phyloP scores from a whole-genome alignment of 2,797 vertebrate species.

The Fundulus diaphanus region DNA sequence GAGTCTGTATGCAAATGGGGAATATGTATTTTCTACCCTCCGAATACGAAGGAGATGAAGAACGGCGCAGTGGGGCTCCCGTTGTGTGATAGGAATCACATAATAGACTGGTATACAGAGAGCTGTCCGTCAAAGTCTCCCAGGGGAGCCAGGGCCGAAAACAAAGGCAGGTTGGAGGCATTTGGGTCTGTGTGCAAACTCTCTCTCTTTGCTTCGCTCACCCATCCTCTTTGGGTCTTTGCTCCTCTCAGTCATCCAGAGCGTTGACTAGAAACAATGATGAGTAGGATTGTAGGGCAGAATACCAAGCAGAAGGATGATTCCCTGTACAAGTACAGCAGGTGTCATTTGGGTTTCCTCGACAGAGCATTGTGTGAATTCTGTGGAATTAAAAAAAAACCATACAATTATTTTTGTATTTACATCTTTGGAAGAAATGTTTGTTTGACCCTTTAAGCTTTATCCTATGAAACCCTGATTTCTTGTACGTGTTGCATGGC shows the following conservation, averaged over 20 bases:
- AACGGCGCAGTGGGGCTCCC: conserved; percentile 61
- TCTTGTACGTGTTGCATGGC: background rate
- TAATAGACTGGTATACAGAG: conserved; percentile 77
- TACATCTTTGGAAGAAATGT: background rate
- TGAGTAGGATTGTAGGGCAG: conserved; percentile 37
- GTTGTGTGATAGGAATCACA: conserved; percentile 78
- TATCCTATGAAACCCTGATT: conserved; percentile 45
- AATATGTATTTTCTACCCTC: conserved; percentile 65
- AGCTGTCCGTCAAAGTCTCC: conserved; percentile 79
- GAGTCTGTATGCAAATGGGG: conserved; percentile 62
- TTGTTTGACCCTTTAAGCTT: conserved; percentile 19
- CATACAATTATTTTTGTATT: background rate
- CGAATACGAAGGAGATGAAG: conserved; percentile 68
- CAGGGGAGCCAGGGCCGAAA: conserved; percentile 64
- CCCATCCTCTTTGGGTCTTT: conserved; percentile 54
- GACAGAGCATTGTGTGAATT: conserved; percentile 64
- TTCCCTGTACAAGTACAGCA: conserved; percentile 70
- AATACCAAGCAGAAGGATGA: conserved; percentile 67
- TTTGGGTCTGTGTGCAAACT: conserved; percentile 56
- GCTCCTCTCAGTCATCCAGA: conserved; percentile 47
- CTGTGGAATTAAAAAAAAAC: conserved; percentile 22
- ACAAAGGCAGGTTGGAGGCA: conserved; percentile 68
- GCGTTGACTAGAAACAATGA: conserved; percentile 64
- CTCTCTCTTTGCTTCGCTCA: conserved; percentile 35
- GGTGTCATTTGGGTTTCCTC: conserved; percentile 76